Evolutionary conservation across 2,113 vertebrate species (phyloP).

Genomic region (Bettongia penicillata): DNA sequence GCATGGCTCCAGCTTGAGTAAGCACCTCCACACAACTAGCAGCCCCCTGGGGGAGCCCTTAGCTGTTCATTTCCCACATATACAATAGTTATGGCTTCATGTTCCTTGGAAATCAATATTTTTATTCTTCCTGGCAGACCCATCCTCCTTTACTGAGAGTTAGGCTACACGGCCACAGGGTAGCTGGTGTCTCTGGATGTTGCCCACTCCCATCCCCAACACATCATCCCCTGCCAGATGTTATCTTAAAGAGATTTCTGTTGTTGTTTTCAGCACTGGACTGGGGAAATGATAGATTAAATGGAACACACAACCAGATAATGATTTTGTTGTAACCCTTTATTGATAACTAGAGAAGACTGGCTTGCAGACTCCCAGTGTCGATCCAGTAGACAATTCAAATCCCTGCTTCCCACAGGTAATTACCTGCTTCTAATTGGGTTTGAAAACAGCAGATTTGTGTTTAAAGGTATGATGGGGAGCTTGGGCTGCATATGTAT

Average conservation of each 20-base stretch:
- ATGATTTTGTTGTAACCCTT: conserved; percentile 78
- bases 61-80: neutral
- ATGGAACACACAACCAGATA: conserved; percentile 58
- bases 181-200: neutral
- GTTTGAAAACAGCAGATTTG: conserved; percentile 81
- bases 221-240: neutral
- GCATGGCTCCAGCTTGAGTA: neutral
- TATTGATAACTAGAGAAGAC: conserved; percentile 80
- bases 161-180: accelerated
- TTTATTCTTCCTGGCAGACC: neutral
- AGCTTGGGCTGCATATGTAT: neutral
- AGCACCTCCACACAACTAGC: neutral
- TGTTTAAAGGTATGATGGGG: conserved; percentile 69
- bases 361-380: conserved; percentile 65
- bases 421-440: conserved; percentile 87
- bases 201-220: neutral
- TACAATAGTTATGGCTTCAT: neutral
- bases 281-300: conserved; percentile 42
- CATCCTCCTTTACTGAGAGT: neutral
- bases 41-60: neutral
- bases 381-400: conserved; percentile 73
- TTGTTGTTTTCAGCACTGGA: neutral
- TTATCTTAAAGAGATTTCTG: neutral
- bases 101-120: neutral
- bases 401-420: conserved; percentile 83